Percentiles rank a stretch among this genome's conserved stretches.
phyloP scores from a whole-genome alignment of 2,888 invertebrate species.

The Thymelicus lineola region DNA sequence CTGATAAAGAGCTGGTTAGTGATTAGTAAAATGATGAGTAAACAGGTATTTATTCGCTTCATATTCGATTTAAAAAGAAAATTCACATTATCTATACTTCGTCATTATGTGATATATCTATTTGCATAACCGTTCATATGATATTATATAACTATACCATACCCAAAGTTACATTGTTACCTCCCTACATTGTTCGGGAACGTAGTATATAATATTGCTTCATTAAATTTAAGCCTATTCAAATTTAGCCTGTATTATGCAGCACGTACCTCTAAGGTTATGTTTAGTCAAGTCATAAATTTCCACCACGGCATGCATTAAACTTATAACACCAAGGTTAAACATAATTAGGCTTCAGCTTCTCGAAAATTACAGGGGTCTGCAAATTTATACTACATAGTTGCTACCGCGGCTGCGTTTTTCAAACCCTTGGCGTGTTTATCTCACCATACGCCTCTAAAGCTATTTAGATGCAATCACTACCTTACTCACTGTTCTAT shows the following conservation, averaged over 20 bases:
- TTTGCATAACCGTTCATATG: not conserved
- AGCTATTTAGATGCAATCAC: slow-evolving; percentile 71
- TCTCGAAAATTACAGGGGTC: slow-evolving; percentile 54
- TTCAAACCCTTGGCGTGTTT: slow-evolving; percentile 49
- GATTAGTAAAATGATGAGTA: too few relatives aligned
- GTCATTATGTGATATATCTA: too few relatives aligned
- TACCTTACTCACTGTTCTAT: slow-evolving; percentile 33
- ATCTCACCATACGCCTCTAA: slow-evolving; percentile 55
- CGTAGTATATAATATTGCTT: slow-evolving; percentile 11
- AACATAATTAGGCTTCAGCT: slow-evolving; percentile 56
- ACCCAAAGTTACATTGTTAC: not conserved
- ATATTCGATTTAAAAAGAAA: too few relatives aligned
- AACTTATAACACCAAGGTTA: slow-evolving; percentile 48
- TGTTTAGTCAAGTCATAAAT: slow-evolving; percentile 44
- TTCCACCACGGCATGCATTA: slow-evolving; percentile 47
- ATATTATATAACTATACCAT: not conserved
- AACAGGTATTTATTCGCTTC: too few relatives aligned
- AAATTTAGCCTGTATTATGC: slow-evolving; percentile 18
- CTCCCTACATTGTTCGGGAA: slow-evolving; percentile 5
- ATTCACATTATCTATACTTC: too few relatives aligned
- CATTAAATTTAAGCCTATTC: slow-evolving; percentile 16
- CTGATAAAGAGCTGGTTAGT: too few relatives aligned
- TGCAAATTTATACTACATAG: slow-evolving; percentile 48
- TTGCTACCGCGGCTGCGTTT: slow-evolving; percentile 30
- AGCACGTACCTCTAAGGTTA: slow-evolving; percentile 21